Base-by-base conservation (phyloP, 2,797 vertebrate genomes). In the Gymnocypris eckloni region DNA sequence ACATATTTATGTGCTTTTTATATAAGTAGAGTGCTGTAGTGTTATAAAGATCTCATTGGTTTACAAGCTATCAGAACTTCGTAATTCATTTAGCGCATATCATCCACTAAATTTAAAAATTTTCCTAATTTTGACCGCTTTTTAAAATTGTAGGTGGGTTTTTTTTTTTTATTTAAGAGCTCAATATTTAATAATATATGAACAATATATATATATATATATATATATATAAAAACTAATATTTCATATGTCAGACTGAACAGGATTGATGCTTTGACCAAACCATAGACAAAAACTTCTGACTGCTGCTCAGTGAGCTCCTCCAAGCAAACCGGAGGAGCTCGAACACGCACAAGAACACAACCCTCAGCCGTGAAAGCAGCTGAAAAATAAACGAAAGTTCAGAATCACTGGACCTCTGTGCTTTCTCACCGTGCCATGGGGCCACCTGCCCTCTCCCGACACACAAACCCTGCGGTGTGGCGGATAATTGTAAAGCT, bases 401-500 rank as follows among this genome's bases (percentile, higher is more conserved):
- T 18, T 9, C 54, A 59, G 48, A 71, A 81, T 76, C 41, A 80
- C 25, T 72, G 77, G 64, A 72, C 33, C 43, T 20, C 52, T 87
- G 43, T 82, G 70, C 78, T 52, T 78, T n/a, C 56, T 87, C 73
- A 12, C 52, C 69, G 11, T n/a, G 43, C 56, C 73, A 28, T 25
- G 25, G 64, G 72, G 41, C 12, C 78, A 78, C 39, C 67, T 15
- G 45, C 22, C 25, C 22, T 66, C 79, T 81, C 83, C 86, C 88
- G 20, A 45, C 78, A 78, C 56, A 83, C 73, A 56, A 56, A 73
- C 54, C 79, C 85, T 77, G 70, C 37, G 79, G 66, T 72, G 43
- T 71, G 59, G 67, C 45, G 41, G 39, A 6, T 89, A 25, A 81
- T 88, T 79, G 41, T 81, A 87, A 88, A 88, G 64, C 67, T 86